A percentile compares a stretch with the other conserved stretches of the same genome.
Evolutionary conservation across 2,888 invertebrate genomes (phyloP).

Genomic region (Philereme vetulata): DNA sequence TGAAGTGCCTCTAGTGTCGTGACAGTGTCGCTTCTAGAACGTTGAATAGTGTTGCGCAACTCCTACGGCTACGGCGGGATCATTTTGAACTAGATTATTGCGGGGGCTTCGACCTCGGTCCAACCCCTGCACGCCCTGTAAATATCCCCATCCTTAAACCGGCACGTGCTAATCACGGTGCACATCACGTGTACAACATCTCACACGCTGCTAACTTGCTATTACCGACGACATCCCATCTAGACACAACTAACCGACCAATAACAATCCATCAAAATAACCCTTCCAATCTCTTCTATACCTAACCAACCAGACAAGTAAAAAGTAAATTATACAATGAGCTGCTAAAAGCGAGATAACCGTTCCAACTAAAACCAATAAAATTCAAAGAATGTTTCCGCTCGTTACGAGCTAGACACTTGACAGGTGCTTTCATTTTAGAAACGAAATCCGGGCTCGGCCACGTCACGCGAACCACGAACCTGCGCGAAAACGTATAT

Average conservation of each 20-base stretch:
- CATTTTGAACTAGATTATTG: constrained; percentile 77
- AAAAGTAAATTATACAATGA: constrained; percentile 2
- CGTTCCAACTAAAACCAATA: constrained; percentile 34
- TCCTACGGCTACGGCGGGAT: constrained; percentile 76
- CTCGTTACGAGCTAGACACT: constrained; percentile 41
- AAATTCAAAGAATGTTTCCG: constrained; percentile 44
- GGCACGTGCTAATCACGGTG: constrained; percentile 57
- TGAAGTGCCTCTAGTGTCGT: constrained; percentile 79
- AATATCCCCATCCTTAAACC: constrained; percentile 41
- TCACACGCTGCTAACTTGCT: constrained; percentile 51
- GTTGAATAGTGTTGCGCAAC: constrained; percentile 80
- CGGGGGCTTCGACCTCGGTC: constrained; percentile 57
- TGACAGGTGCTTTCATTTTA: constrained; percentile 65
- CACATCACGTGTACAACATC: constrained; percentile 57
- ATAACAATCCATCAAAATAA: constrained; percentile 3
- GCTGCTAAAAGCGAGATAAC: constrained; percentile 9
- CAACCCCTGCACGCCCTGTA: constrained; percentile 55
- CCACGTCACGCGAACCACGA: constrained; percentile 47
- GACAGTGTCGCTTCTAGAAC: constrained; percentile 81
- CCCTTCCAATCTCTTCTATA: constrained; percentile 1
- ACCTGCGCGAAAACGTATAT: constrained; percentile 52
- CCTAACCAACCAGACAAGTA: background rate
- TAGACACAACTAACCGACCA: constrained; percentile 24
- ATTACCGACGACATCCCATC: no score
- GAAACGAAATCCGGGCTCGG: constrained; percentile 53